Evolutionary conservation across 1,140 invertebrate species (phyloP), one percentile per base, ranked within the genome.

Genomic region (Drosophila bifasciata): DNA sequence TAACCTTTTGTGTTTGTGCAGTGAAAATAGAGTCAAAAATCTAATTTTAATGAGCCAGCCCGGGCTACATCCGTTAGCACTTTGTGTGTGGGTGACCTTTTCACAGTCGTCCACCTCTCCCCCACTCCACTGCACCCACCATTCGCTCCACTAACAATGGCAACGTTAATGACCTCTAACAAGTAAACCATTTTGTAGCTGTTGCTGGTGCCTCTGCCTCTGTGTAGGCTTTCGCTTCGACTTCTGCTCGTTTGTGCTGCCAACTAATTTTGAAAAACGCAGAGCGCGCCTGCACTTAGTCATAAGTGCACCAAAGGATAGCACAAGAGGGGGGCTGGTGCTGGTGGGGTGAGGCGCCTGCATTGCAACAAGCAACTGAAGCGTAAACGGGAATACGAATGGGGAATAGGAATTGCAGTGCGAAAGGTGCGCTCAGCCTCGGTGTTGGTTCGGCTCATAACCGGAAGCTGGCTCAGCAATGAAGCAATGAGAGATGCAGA

Each of bases 131-230:
- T 13, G n/a, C n/a, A n/a, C 11, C 32, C 32, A 11, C 32, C 32
- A 25, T 66, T 40, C 56, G 58, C 39, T 45, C 11, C 36, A 39
- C 16, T 44, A 88, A 88, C 83, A 88, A 88, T 88, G 61, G 67
- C 48, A 53, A 76, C 83, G 83, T 88, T 88, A 88, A 88, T 88
- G 83, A 88, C 83, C 83, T 88, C 63, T 89, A 89, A 89, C 84
- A 89, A 88, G 83, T 85, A 78, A 80, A 83, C 68, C 83, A 77
- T 89, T 84, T 85, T 59, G 75, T 57, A 43, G 53, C 57, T 40
- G 46, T 28, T 49, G 43, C n/a, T n/a, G n/a, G n/a, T 28, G 28
- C 56, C 60, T 51, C 58, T 32, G 28, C 28, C 28, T 11, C 28
- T 32, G 28, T 9, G 9, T 11, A 0, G 4, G 32, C 32, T 36